Evolutionary conservation across 2,797 vertebrate species (phyloP), one percentile per base, ranked within the genome.

Genomic region (Sparus aurata): DNA sequence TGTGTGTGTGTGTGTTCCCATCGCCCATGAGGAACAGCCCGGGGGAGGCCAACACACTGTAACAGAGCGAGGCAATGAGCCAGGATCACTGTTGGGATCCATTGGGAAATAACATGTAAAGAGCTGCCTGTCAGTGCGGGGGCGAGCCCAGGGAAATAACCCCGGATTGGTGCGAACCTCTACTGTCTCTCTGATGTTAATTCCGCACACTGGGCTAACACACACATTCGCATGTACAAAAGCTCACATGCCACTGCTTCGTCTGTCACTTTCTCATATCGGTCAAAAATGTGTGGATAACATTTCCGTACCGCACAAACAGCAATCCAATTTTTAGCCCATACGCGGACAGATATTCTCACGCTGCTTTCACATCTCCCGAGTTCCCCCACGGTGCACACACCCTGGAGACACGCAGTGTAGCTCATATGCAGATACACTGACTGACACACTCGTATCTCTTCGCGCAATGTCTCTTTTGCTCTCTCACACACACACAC

Each of bases 81-180:
- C 90, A 77, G 77, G 71, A 90, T 90, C 80, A 80, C 75, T 82
- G 84, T 77, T 64, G 55, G 72, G 65, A 73, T 92, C 86, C 85
- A 57, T 45, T 79, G 91, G 92, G 91, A 92, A 93, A 93, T 90
- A 92, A 92, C 87, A 92, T 88, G 81, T 85, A 85, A 92, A 88
- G 82, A 83, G 75, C 81, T 82, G 80, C 61, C 80, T 87, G 85
- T 85, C 83, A 88, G 81, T 65, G 83, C 15, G 69, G 78, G 80
- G 87, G 77, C 5, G 70, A 83, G 85, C 80, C 73, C 61, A 49
- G 88, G 83, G 90, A 93, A 92, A 93, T 89, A 89, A 89, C 77
- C 74, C 34, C n/a, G 50, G 68, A 79, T 80, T 73, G 69, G 58
- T 85, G 50, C 25, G n/a, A 84, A 80, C 74, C 72, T 58, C 69